Base-by-base conservation (phyloP, 2,888 invertebrate genomes). In the Epistrophella euchroma region DNA sequence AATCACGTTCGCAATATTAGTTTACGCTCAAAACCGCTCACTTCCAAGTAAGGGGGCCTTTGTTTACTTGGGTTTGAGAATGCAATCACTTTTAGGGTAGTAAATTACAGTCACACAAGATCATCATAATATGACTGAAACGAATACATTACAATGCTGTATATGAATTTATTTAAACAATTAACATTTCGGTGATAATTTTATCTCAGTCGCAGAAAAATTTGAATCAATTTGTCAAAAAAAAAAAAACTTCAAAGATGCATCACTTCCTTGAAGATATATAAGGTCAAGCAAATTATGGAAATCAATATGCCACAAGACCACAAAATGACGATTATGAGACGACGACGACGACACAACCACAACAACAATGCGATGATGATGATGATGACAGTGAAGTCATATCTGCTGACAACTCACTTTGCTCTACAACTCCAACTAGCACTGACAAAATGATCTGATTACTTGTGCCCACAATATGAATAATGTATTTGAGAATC, bases 391-490 rank as follows among this genome's bases (percentile, higher is more conserved):
- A 75, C 71, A 58, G 56, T 56, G 68, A 73, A 58, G 72, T 35
- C 56, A 56, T 56, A 40, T 70, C 77, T 86, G 73, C 77, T 86
- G 86, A 86, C 86, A 86, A 77, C 86, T 86, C 71, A 86, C 86
- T 86, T 82, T 58, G 52, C 73, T 77, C 28, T 58, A 56, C 52
- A 62, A 40, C n/a, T 37, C 15, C 52, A 37, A 43, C 64, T 45
- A 45, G 22, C 64, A 58, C 58, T 86, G 86, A 86, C 86, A 86
- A 82, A 86, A 74, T 82, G 86, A 86, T 82, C 86, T 86, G 86
- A 86, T 86, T 86, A 86, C 86, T 82, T 86, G 82, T 86, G 82
- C 82, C 74, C 77, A 80, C 86, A 86, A 70, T 78, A 86, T 86
- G 86, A 86, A 82, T 86, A 82, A 86, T 86, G 86, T 86, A 86